phyloP scores from a whole-genome alignment of 2,113 vertebrate genomes.

The Notarius quadriscutis region DNA sequence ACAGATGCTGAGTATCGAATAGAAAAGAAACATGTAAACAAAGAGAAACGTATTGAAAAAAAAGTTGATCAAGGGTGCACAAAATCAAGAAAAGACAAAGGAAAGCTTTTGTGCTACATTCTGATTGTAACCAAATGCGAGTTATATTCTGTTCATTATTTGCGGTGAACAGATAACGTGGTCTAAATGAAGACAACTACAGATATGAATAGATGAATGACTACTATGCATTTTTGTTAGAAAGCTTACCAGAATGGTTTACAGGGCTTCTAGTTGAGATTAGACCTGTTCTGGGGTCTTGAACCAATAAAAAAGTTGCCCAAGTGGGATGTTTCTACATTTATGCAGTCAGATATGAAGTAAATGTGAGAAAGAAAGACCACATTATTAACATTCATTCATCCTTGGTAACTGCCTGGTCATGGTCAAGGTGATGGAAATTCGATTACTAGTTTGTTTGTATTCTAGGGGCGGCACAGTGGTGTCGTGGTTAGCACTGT shows the following conservation, averaged over 20 bases:
- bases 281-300: not conserved
- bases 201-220: not conserved
- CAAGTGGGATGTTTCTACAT: not conserved
- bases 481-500: too few species aligned
- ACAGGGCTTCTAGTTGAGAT: not conserved
- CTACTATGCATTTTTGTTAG: not conserved
- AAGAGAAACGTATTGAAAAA: not conserved
- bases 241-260: not conserved
- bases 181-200: not conserved
- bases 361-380: not conserved
- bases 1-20: constrained; percentile 51
- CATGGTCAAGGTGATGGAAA: not conserved
- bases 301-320: not conserved
- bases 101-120: not conserved
- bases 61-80: constrained; percentile 25
- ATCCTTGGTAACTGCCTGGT: not conserved
- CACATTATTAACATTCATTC: not conserved
- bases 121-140: not conserved
- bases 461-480: not conserved
- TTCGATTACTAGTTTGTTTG: not conserved
- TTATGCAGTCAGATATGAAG: not conserved
- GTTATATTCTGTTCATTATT: not conserved
- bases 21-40: constrained; percentile 56
- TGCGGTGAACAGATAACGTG: not conserved
- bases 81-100: constrained; percentile 54